Conservation (phyloP, 2,888 invertebrate species). For the Plagodis dolabraria region DNA sequence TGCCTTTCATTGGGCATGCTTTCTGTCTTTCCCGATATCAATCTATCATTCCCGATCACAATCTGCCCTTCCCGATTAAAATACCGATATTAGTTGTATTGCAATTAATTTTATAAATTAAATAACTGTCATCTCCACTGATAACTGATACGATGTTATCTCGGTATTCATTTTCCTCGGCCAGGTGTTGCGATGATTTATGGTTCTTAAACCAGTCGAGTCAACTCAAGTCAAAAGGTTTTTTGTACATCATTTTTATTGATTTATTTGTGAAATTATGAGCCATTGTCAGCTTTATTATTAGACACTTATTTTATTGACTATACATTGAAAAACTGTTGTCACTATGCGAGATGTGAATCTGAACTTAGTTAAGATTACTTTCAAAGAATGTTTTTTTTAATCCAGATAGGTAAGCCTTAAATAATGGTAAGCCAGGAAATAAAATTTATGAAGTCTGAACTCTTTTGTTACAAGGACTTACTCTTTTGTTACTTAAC, state of each 20-base stretch:
- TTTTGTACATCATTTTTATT: constrained; percentile 24
- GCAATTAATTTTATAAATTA: constrained; percentile 55
- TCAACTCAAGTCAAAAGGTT: constrained; percentile 3
- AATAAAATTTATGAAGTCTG: too few species aligned
- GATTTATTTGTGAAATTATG: constrained; percentile 28
- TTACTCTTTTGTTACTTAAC: too few species aligned
- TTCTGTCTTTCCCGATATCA: constrained; percentile 13
- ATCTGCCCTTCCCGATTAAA: constrained; percentile 7
- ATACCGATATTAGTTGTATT: constrained; percentile 10
- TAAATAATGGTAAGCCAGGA: too few species aligned
- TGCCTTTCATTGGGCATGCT: constrained; percentile 17
- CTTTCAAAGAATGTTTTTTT: too few species aligned
- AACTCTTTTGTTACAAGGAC: too few species aligned
- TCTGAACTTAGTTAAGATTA: too few species aligned
- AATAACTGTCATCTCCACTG: constrained; percentile 32
- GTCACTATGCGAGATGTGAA: too few species aligned
- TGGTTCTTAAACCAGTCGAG: constrained; percentile 18
- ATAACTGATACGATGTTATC: constrained; percentile 22
- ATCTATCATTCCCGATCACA: constrained; percentile 1
- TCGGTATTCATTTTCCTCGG: constrained; percentile 14
- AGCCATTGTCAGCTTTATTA: constrained; percentile 24
- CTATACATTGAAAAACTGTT: background rate
- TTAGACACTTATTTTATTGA: constrained; percentile 21
- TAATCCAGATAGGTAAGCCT: too few species aligned
- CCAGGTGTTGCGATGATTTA: constrained; percentile 28